Conservation (phyloP, 2,113 vertebrate species). For the Rhinogobius similis region DNA sequence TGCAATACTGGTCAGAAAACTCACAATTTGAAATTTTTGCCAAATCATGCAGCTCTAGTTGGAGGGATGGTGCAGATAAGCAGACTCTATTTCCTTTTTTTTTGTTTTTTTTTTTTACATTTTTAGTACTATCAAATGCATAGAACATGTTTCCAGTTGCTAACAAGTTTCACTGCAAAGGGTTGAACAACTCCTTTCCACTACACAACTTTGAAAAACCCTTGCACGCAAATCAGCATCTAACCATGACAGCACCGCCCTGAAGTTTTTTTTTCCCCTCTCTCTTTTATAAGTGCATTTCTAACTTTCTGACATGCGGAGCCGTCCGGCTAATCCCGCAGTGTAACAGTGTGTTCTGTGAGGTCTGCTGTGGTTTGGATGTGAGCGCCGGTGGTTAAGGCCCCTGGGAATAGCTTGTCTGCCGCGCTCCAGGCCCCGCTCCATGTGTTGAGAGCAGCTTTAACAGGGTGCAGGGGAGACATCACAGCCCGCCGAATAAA, state of each 20-base stretch:
- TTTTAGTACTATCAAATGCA: neutral
- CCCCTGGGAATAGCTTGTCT: constrained; percentile 58
- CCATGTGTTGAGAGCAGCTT: constrained; percentile 67
- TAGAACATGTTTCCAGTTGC: neutral
- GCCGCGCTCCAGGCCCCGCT: constrained; percentile 48
- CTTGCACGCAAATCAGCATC: neutral
- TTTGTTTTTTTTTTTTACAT: too few relatives aligned
- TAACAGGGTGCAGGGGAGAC: constrained; percentile 69
- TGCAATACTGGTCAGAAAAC: too few relatives aligned
- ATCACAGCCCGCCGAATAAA: constrained; percentile 61
- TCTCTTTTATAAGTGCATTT: constrained; percentile 19
- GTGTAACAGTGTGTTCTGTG: constrained; percentile 42
- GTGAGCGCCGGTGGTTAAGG: constrained; percentile 47
- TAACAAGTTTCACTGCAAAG: neutral
- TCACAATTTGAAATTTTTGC: too few relatives aligned
- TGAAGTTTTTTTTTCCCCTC: constrained; percentile 1
- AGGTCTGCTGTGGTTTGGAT: constrained; percentile 60
- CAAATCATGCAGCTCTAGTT: too few relatives aligned
- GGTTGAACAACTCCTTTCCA: neutral
- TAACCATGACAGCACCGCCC: neutral
- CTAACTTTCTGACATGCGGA: constrained; percentile 35
- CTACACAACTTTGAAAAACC: neutral
- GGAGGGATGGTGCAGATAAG: too few relatives aligned
- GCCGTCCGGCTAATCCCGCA: constrained; percentile 39
- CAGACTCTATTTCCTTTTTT: too few relatives aligned